These are phyloP conservation scores for Corythucha ciliata DNA, from an alignment of 2,888 invertebrate genomes.

Conservation along the genomic window DNA sequence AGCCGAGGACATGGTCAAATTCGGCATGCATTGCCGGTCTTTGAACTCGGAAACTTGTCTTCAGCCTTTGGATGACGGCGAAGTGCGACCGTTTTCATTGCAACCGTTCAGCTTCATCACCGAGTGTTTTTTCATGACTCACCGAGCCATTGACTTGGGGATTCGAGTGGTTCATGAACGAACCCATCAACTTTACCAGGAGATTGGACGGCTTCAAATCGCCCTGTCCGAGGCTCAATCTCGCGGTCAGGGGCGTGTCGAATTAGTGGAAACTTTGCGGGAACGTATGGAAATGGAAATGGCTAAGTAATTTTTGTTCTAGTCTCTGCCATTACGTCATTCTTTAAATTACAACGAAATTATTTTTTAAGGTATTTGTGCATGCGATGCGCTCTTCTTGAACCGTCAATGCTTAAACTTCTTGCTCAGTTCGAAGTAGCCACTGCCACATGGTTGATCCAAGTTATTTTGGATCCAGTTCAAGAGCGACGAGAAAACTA, in stretches of 20 bases:
- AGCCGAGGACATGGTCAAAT: constrained; percentile 41
- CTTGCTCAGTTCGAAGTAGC: constrained; percentile 68
- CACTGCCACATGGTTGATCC: constrained; percentile 75
- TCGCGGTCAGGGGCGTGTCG: constrained; percentile 39
- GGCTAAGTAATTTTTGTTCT: constrained; percentile 24
- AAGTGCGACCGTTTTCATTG: constrained; percentile 31
- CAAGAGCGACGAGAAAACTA: constrained; percentile 44
- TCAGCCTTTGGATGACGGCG: constrained; percentile 49
- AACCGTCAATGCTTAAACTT: constrained; percentile 60
- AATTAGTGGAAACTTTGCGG: constrained; percentile 45
- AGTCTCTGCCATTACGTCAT: neutral
- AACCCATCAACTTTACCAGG: constrained; percentile 53
- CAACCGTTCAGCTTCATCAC: constrained; percentile 61
- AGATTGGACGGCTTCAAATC: constrained; percentile 48
- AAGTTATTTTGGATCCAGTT: constrained; percentile 56
- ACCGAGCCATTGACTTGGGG: constrained; percentile 70
- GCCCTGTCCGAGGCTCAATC: constrained; percentile 50
- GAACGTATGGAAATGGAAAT: constrained; percentile 44
- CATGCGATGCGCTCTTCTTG: constrained; percentile 63
- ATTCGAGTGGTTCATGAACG: constrained; percentile 60
- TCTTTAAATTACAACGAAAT: too few relatives aligned
- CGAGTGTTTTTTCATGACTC: constrained; percentile 84
- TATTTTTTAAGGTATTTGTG: constrained; percentile 52
- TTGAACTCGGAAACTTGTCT: constrained; percentile 70
- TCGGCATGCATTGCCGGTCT: constrained; percentile 60